A percentile compares a stretch with the other conserved stretches of the same genome.
Evolutionary conservation across 2,113 vertebrate species (phyloP).

Genomic region (Neoarius graeffei): DNA sequence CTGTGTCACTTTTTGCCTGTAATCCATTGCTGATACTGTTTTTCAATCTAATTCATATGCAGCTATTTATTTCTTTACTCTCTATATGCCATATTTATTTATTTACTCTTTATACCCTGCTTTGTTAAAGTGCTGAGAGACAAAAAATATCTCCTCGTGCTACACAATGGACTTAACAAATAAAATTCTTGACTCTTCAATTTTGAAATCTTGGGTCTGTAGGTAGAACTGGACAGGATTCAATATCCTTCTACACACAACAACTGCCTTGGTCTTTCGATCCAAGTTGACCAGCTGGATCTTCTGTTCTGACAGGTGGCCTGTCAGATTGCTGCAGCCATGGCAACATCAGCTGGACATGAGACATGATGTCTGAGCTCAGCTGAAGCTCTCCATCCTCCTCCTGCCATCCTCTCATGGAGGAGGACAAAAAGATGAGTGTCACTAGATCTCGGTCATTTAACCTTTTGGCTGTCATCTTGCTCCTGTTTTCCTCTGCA

Average conservation of each 20-base stretch:
- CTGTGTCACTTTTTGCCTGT: neutral
- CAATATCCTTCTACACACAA: neutral
- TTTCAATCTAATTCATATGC: neutral
- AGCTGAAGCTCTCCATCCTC: constrained; percentile 62
- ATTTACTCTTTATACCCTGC: neutral
- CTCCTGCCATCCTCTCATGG: constrained; percentile 61
- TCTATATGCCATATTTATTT: too few relatives aligned
- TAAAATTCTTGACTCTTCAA: neutral
- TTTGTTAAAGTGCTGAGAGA: neutral
- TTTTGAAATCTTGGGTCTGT: neutral
- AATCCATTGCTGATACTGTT: neutral
- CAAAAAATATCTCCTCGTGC: neutral
- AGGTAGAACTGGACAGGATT: neutral
- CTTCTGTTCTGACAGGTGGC: constrained; percentile 63
- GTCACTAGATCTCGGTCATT: constrained; percentile 87
- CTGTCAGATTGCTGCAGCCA: constrained; percentile 62
- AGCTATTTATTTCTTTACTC: neutral
- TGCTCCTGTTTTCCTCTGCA: constrained; percentile 86
- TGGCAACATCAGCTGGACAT: constrained; percentile 62
- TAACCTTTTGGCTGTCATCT: constrained; percentile 84
- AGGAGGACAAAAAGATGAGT: constrained; percentile 94
- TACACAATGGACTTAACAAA: neutral
- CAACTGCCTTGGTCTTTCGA: constrained; percentile 3
- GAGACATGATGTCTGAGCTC: constrained; percentile 65
- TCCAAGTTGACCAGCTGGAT: constrained; percentile 22